Evolutionary conservation across 2,797 vertebrate genomes (phyloP).

Genomic region (Phrynocephalus guinanensis): DNA sequence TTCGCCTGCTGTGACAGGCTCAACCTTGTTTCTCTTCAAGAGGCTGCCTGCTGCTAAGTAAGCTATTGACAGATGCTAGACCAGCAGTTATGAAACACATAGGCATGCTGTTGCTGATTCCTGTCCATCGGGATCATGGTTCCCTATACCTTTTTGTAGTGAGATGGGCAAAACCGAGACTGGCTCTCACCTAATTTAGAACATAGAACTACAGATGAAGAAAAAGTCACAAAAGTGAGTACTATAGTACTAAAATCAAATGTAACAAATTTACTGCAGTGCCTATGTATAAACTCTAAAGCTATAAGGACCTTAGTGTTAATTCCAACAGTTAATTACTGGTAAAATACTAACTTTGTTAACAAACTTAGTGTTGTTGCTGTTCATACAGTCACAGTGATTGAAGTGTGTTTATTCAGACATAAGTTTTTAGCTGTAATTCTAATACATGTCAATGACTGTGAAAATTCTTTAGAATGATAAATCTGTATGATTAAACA

Average conservation of each 20-base stretch:
- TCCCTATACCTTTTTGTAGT: conserved; percentile 21
- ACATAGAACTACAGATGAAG: neutral
- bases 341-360: neutral
- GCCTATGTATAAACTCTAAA: neutral
- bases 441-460: neutral
- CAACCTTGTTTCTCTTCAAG: conserved; percentile 40
- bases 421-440: neutral
- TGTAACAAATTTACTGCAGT: neutral
- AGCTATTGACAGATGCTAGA: conserved; percentile 38
- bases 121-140: neutral
- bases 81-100: conserved; percentile 31
- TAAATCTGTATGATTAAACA: neutral
- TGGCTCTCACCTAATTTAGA: conserved; percentile 20
- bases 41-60: conserved; percentile 37
- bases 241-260: neutral
- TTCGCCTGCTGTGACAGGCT: conserved; percentile 29
- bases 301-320: neutral
- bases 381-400: neutral
- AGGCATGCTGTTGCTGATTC: neutral
- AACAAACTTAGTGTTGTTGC: neutral
- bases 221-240: neutral
- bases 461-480: neutral
- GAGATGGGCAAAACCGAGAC: conserved; percentile 21
- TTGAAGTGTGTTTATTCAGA: neutral
- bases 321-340: neutral